A percentile compares a stretch with the other conserved stretches of the same genome.
Conservation (phyloP, 2,113 vertebrate species). For the Chunga burmeisteri region DNA sequence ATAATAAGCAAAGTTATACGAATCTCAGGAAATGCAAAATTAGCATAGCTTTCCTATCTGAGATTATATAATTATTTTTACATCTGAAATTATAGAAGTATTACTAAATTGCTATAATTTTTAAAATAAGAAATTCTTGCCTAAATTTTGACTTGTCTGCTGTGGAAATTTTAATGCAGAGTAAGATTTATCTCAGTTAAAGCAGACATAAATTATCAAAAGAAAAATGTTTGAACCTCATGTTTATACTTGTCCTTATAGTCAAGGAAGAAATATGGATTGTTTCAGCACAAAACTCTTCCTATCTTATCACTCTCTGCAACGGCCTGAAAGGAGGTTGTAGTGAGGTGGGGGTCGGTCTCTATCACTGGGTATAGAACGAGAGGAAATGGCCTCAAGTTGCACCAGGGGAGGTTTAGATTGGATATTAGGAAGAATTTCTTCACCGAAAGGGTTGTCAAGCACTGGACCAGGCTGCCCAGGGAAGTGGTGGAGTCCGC, state of each 20-base stretch:
- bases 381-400: not conserved
- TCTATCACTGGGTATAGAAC: too few species aligned
- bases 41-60: not conserved
- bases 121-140: not conserved
- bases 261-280: not conserved
- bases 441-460: not conserved
- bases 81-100: not conserved
- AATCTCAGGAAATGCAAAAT: not conserved
- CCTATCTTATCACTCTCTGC: not conserved
- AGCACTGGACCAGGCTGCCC: not conserved
- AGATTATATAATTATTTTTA: not conserved
- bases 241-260: not conserved
- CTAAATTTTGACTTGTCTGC: not conserved
- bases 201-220: not conserved
- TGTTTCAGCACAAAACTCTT: not conserved
- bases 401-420: not conserved
- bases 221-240: not conserved
- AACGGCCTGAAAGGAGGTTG: not conserved
- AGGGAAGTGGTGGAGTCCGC: not conserved
- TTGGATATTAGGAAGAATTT: not conserved
- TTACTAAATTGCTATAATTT: not conserved
- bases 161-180: not conserved
- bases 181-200: not conserved
- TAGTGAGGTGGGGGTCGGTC: rapidly evolving
- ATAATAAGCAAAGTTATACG: not conserved